Evolutionary conservation across 2,888 invertebrate genomes (phyloP).

Genomic region (Melipona bicolor): DNA sequence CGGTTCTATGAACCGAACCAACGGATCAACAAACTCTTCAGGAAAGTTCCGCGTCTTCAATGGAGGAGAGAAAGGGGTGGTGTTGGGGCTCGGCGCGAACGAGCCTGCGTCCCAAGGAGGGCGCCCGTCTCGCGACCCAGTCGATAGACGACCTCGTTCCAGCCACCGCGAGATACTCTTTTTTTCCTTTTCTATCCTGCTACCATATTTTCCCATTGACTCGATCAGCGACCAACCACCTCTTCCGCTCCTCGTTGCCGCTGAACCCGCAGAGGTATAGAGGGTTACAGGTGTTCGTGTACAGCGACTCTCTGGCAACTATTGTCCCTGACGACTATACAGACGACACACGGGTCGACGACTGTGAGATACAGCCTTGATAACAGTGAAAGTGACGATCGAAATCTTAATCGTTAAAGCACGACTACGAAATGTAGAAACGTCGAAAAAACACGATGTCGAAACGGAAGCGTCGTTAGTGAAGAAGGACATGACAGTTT

Average conservation of each 20-base stretch:
- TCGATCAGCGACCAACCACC: neutral
- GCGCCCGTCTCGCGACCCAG: slow-evolving; percentile 67
- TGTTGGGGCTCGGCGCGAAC: slow-evolving; percentile 61
- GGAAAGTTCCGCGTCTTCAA: neutral
- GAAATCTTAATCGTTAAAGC: no score
- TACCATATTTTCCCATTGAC: slow-evolving; percentile 12
- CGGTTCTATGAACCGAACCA: neutral
- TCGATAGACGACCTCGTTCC: slow-evolving; percentile 74
- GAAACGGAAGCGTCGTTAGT: neutral
- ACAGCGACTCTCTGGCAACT: neutral
- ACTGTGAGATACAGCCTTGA: neutral
- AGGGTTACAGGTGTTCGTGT: slow-evolving; percentile 29
- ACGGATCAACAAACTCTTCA: neutral
- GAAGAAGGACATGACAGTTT: neutral
- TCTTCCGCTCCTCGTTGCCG: neutral
- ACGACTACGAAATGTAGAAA: no score
- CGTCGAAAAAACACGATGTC: neutral
- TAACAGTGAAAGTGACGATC: slow-evolving; percentile 5
- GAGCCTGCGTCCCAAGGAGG: slow-evolving; percentile 71
- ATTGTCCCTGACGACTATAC: neutral
- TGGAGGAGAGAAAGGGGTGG: slow-evolving; percentile 23
- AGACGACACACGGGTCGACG: neutral
- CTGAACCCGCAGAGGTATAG: neutral
- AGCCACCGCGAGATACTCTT: slow-evolving; percentile 8
- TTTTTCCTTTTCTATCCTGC: neutral